Conservation (phyloP, 2,888 invertebrate species). For the Octonoba sinensis region DNA sequence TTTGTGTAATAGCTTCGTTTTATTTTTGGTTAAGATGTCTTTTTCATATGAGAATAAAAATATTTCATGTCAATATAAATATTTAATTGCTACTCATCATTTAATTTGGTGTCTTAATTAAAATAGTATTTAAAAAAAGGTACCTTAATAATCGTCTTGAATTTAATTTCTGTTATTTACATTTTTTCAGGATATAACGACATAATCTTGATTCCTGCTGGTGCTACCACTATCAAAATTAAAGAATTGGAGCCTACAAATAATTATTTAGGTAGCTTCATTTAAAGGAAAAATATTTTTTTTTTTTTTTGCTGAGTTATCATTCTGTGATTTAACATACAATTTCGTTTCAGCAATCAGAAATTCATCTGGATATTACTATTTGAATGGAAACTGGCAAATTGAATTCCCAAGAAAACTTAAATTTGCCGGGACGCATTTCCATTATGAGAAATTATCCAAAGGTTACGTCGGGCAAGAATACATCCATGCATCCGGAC, state of each 20-base stretch:
- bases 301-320: conserved; percentile 1
- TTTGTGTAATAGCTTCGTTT: no score
- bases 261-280: conserved; percentile 85
- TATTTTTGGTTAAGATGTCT: no score
- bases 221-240: conserved; percentile 90
- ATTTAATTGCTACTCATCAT: no score
- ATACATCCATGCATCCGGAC: conserved; percentile 85
- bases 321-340: neutral
- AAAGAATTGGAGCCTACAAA: conserved; percentile 84
- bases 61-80: no score
- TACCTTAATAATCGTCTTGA: no score
- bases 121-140: no score
- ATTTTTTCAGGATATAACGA: conserved; percentile 87
- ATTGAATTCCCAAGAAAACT: conserved; percentile 89
- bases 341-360: conserved; percentile 79
- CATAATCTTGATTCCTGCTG: conserved; percentile 88
- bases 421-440: conserved; percentile 85
- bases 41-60: no score
- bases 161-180: no score
- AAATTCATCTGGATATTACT: conserved; percentile 85
- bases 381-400: conserved; percentile 93
- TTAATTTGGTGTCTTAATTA: no score
- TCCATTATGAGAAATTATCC: conserved; percentile 88
- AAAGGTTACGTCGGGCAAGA: conserved; percentile 88
- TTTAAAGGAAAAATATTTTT: neutral